These are phyloP conservation scores for Fragum fragum DNA, from an alignment of 2,888 invertebrate genomes.

Conservation along the genomic window DNA sequence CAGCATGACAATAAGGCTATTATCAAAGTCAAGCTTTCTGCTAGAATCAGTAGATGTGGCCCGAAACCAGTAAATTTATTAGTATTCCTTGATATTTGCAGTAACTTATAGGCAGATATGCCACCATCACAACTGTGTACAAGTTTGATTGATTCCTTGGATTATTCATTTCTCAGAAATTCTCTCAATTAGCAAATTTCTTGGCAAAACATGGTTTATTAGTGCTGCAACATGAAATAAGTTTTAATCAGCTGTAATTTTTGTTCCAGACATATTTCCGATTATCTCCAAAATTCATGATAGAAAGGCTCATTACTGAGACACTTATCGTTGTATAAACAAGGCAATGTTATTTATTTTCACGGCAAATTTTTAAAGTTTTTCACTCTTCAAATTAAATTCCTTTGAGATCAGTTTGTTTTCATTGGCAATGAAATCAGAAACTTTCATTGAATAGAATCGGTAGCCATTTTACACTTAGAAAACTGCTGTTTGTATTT, in stretches of 20 bases:
- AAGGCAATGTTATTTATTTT: constrained; percentile 35
- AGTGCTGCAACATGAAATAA: constrained; percentile 3
- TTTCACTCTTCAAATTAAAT: constrained; percentile 24
- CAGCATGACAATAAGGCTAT: no score
- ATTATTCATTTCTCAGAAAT: neutral
- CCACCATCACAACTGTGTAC: neutral
- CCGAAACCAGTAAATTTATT: no score
- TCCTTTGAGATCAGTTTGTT: constrained; percentile 27
- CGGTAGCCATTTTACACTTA: neutral
- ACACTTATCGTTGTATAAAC: constrained; percentile 35
- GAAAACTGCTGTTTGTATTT: neutral
- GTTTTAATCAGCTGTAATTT: constrained; percentile 18
- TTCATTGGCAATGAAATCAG: constrained; percentile 29
- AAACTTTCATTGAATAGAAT: neutral
- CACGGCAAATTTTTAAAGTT: constrained; percentile 11
- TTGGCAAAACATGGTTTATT: neutral
- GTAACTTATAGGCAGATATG: no score
- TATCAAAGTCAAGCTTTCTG: no score
- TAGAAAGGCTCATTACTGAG: constrained; percentile 2
- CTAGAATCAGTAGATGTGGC: no score
- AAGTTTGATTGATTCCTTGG: constrained; percentile 7
- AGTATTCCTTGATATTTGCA: no score
- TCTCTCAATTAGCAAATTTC: constrained; percentile 2
- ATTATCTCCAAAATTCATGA: neutral
- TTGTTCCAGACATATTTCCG: constrained; percentile 5